These are phyloP conservation scores for Stichodactyla helianthus DNA, from an alignment of 64 coral and sea anemone genomes.

Conservation along the genomic window DNA sequence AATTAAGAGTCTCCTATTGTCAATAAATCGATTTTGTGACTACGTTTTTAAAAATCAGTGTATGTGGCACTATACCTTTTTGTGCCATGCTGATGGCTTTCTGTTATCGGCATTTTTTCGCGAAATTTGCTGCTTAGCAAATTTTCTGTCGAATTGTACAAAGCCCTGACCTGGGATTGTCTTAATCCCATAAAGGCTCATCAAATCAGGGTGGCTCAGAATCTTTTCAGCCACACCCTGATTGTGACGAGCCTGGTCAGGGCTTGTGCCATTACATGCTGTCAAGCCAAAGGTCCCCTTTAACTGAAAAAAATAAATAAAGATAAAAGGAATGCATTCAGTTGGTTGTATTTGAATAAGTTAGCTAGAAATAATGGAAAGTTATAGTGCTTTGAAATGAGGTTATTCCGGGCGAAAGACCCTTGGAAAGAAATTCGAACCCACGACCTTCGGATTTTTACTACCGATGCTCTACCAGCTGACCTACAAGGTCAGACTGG, in stretches of 20 bases:
- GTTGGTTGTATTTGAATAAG: too few species aligned
- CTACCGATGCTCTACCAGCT: too few species aligned
- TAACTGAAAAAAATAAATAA: not conserved
- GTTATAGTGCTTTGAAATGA: too few species aligned
- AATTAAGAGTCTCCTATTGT: too few species aligned
- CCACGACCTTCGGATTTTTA: too few species aligned
- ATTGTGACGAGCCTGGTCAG: not conserved
- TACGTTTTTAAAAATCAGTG: too few species aligned
- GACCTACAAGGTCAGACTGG: too few species aligned
- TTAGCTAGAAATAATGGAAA: too few species aligned
- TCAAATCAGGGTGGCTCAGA: not conserved
- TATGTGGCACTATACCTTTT: not conserved
- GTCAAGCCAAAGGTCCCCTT: not conserved
- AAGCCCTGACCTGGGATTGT: not conserved
- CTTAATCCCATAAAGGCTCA: not conserved
- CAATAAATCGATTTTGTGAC: too few species aligned
- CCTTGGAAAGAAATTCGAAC: too few species aligned
- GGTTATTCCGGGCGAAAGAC: too few species aligned
- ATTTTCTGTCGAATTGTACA: not conserved
- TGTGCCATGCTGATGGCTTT: not conserved
- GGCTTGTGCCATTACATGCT: not conserved
- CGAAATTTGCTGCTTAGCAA: not conserved
- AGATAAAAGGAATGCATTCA: not conserved
- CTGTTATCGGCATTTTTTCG: not conserved
- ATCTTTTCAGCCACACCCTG: not conserved